Conservation (phyloP, 2,888 invertebrate species). For the Diachrysia chrysitis region DNA sequence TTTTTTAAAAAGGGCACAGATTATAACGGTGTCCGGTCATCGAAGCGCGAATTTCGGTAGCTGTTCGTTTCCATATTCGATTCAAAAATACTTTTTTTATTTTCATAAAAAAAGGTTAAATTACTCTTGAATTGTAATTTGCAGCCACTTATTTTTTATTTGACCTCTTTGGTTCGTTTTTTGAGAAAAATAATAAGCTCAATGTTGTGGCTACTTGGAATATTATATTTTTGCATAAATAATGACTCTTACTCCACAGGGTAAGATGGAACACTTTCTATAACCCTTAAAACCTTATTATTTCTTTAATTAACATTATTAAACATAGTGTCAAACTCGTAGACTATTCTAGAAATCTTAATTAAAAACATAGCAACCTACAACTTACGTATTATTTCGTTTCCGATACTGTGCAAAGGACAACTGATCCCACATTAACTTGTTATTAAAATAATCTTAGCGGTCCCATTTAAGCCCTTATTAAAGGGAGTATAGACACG, state of each 20-base stretch:
- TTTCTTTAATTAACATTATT: background rate
- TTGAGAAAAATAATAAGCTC: constrained; percentile 12
- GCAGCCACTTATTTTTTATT: constrained; percentile 31
- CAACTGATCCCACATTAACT: background rate
- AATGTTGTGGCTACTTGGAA: constrained; percentile 9
- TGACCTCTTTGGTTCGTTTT: constrained; percentile 20
- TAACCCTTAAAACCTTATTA: background rate
- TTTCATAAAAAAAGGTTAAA: constrained; percentile 37
- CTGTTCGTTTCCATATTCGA: constrained; percentile 63
- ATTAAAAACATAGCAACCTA: background rate
- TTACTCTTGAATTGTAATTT: constrained; percentile 37
- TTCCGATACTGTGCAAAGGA: background rate
- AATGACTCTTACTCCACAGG: background rate
- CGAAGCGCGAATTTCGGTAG: constrained; percentile 72
- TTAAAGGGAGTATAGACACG: constrained; percentile 56
- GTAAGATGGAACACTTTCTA: background rate
- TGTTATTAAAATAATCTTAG: background rate
- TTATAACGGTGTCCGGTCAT: constrained; percentile 69
- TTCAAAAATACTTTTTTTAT: constrained; percentile 48
- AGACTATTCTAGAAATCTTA: no score
- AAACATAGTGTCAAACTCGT: background rate
- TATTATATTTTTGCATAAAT: constrained; percentile 7
- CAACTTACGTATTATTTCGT: background rate
- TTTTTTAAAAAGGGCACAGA: constrained; percentile 70
- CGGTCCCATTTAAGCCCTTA: background rate